Evolutionary conservation across 2,113 vertebrate species (phyloP), one percentile per base, ranked within the genome.

Genomic region (Aix galericulata): DNA sequence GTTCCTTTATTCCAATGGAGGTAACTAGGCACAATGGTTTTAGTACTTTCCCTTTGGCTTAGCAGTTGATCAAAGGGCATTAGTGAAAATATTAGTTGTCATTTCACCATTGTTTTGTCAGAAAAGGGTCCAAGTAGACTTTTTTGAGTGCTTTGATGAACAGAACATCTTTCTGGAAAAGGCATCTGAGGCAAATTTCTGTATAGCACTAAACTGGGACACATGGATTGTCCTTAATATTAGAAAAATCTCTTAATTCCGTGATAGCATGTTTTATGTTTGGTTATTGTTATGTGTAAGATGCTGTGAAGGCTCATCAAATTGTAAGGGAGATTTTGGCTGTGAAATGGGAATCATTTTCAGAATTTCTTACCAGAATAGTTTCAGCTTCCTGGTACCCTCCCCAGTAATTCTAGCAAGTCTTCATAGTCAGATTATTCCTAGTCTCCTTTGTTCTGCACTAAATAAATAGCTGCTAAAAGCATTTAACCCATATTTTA

Each of bases 241-340:
- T 92, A 94, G 92, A 82, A 95, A 94, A 96, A 93, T 86, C 75
- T 95, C 78, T 92, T 96, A 96, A 90, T 96, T 95, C 92, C 72
- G 76, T 88, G 72, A 86, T 88, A 77, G 72, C 2, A 0, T 71
- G 72, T 95, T 63, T 93, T 93, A 40, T 88, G 66, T 94, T 93
- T 94, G 44, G 50, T 96, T 91, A 90, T 88, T 94, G 62, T 91
- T 93, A 46, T 17, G n/a, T 86, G 31, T 80, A 81, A 92, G 59
- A 83, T 86, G 68, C 78, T 83, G 32, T 86, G 83, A 94, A 25
- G 31, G 58, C 68, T 90, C 50, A 77, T 74, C 62, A 93, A 85
- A 80, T 86, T n/a, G 32, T 63, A 63, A 88, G 48, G n/a, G 68
- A 93, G 40, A 77, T 88, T 94, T 89, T 86, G 79, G 76, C 91